These are phyloP conservation scores for Microcebus ravelobensis DNA, from an alignment of 2,113 vertebrate species.

Conservation along the genomic window DNA sequence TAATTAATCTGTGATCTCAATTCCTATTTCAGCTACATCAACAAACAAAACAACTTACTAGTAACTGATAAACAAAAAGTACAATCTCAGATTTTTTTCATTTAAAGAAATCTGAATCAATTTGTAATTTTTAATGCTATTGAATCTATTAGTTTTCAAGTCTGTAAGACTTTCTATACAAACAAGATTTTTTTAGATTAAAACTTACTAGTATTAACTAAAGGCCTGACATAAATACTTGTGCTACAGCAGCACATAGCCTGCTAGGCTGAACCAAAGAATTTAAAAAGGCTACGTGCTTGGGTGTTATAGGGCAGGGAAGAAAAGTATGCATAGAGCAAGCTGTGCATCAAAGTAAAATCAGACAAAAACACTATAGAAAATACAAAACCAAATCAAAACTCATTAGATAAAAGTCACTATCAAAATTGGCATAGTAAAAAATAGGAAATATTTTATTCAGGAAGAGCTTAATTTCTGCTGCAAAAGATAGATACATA, in stretches of 20 bases:
- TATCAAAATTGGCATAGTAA: neutral
- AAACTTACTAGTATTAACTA: conserved; percentile 17
- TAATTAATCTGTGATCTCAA: conserved; percentile 79
- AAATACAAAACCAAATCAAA: neutral
- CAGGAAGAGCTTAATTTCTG: neutral
- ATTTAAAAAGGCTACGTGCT: no score
- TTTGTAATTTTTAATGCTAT: neutral
- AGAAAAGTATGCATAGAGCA: neutral
- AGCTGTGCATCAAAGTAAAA: neutral
- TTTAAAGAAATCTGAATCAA: neutral
- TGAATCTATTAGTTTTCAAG: conserved; percentile 58
- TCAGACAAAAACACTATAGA: neutral
- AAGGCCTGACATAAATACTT: neutral
- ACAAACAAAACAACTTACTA: conserved; percentile 69
- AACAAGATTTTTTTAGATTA: neutral
- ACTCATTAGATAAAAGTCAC: neutral
- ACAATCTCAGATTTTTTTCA: neutral
- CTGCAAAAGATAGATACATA: neutral
- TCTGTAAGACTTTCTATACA: neutral
- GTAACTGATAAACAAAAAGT: conserved; percentile 46
- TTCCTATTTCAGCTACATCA: conserved; percentile 59
- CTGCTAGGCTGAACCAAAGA: neutral
- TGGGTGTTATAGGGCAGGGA: neutral
- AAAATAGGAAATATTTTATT: neutral
- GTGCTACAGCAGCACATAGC: neutral